phyloP scores from a whole-genome alignment of 2,113 vertebrate species.

The Cephalophus harveyi region DNA sequence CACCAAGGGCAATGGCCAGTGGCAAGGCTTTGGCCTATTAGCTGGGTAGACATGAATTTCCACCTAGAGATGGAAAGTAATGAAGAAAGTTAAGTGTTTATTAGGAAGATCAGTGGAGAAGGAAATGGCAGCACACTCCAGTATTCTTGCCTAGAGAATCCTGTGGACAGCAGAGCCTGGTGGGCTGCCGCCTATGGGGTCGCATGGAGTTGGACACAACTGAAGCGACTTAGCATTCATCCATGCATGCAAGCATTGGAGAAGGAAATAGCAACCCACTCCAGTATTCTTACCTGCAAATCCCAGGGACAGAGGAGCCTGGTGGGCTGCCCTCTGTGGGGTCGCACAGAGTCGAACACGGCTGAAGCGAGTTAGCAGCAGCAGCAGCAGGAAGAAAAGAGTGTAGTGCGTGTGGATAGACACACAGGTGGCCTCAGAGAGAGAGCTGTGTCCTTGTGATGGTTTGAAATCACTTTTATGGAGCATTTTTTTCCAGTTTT shows the following conservation, averaged over 20 bases:
- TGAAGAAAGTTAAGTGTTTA: neutral
- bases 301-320: neutral
- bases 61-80: neutral
- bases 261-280: neutral
- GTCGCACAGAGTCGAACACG: rapidly evolving
- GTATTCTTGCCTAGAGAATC: neutral
- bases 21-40: neutral
- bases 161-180: neutral
- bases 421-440: neutral
- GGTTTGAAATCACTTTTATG: neutral
- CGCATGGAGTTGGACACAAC: neutral
- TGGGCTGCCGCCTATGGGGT: neutral
- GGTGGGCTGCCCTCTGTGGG: neutral
- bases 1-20: neutral
- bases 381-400: neutral
- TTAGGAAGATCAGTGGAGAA: neutral
- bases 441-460: neutral
- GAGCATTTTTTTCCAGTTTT: neutral
- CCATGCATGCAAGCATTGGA: neutral
- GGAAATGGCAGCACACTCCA: neutral
- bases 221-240: neutral
- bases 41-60: neutral
- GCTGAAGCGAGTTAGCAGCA: neutral
- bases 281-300: neutral
- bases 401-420: neutral